Evolutionary conservation across 2,888 invertebrate species (phyloP).

Genomic region (Pterostichus madidus): DNA sequence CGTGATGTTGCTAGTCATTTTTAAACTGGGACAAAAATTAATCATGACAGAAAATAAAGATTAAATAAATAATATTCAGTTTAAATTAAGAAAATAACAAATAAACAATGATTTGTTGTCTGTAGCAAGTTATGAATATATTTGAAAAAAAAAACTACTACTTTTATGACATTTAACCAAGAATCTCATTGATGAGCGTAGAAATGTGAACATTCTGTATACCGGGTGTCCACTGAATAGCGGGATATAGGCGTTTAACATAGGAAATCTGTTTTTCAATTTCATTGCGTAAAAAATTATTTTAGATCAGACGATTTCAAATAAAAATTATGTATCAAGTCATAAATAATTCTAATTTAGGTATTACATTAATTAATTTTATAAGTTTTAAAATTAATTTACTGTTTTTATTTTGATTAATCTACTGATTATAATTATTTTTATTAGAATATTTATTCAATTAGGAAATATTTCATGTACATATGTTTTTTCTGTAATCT

Average conservation of each 20-base stretch:
- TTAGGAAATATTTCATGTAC: no score
- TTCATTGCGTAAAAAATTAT: not conserved
- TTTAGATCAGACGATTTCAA: no score
- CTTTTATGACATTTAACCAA: not conserved
- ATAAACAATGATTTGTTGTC: not conserved
- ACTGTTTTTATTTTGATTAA: no score
- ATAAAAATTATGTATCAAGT: no score
- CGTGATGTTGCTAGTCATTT: slow-evolving; percentile 17
- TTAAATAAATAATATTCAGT: slow-evolving; percentile 17
- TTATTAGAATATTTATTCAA: no score
- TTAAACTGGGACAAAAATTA: slow-evolving; percentile 1
- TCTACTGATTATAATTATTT: no score
- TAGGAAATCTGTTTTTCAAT: not conserved
- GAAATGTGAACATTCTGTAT: slow-evolving; percentile 24
- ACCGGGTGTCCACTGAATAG: not conserved
- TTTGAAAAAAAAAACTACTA: no score
- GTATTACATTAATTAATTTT: no score
- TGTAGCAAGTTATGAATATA: not conserved
- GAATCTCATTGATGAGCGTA: slow-evolving; percentile 25
- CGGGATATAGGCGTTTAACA: not conserved
- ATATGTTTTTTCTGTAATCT: no score
- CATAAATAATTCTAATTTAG: no score
- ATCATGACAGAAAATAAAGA: not conserved
- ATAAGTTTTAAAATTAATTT: no score
- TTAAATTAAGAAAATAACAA: not conserved